Evolutionary conservation across 1,140 invertebrate species (phyloP).

Genomic region (Heliconius congener): DNA sequence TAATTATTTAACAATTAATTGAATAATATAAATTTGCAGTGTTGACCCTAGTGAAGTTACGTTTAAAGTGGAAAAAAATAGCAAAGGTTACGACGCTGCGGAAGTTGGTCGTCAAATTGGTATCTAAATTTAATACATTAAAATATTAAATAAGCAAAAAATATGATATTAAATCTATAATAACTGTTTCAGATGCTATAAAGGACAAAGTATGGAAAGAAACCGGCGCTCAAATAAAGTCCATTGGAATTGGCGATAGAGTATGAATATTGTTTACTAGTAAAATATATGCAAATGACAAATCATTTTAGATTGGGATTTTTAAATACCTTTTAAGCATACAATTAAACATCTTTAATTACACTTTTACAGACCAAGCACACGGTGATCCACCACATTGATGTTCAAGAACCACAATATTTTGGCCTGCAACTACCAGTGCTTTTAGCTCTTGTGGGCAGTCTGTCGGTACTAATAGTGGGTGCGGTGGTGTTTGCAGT

Average conservation of each 20-base stretch:
- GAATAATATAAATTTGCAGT: slow-evolving; percentile 72
- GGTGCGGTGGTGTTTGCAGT: slow-evolving; percentile 86
- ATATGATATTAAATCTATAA: neutral
- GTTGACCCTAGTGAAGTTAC: slow-evolving; percentile 89
- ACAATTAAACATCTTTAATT: neutral
- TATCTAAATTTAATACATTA: slow-evolving; percentile 52
- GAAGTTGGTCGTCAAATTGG: slow-evolving; percentile 88
- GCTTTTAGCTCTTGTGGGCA: slow-evolving; percentile 68
- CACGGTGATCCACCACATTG: slow-evolving; percentile 57
- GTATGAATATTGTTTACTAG: slow-evolving; percentile 77
- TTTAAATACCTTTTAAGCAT: no score
- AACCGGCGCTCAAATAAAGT: slow-evolving; percentile 85
- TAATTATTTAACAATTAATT: neutral
- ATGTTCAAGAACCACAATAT: slow-evolving; percentile 63
- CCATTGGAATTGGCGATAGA: slow-evolving; percentile 90
- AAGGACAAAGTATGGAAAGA: slow-evolving; percentile 83
- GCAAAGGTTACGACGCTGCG: slow-evolving; percentile 85
- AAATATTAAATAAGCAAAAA: neutral
- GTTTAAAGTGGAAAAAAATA: slow-evolving; percentile 90
- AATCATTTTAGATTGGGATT: no score
- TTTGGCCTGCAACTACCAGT: slow-evolving; percentile 83
- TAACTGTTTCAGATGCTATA: slow-evolving; percentile 82
- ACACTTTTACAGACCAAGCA: slow-evolving; percentile 60
- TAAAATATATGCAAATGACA: neutral
- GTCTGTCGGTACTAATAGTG: slow-evolving; percentile 85